A percentile compares a stretch with the other conserved stretches of the same genome.
These are phyloP conservation scores for Vulpes vulpes DNA, from an alignment of 2,113 vertebrate genomes.

Conservation along the genomic window DNA sequence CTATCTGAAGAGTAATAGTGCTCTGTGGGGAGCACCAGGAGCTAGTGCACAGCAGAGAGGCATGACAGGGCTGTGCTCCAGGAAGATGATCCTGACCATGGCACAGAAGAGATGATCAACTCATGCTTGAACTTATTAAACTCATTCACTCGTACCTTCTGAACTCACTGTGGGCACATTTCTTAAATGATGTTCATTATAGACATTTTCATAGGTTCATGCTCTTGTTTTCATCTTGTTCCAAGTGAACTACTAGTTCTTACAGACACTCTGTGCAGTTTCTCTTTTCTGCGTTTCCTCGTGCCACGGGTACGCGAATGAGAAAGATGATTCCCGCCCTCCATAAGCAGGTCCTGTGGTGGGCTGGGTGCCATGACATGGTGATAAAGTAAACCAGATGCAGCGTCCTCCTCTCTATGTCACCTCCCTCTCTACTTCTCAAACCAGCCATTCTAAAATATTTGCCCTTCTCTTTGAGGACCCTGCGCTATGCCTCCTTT, in stretches of 20 bases:
- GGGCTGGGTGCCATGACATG: accelerated
- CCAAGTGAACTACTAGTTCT: neutral
- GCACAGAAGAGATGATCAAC: neutral
- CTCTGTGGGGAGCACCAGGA: neutral
- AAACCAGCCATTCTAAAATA: neutral
- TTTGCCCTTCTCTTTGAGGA: neutral
- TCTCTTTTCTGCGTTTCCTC: neutral
- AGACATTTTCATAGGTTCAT: neutral
- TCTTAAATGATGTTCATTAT: neutral
- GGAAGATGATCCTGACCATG: neutral
- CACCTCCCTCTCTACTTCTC: neutral
- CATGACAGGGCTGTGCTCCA: neutral
- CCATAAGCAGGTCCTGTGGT: neutral
- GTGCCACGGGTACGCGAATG: neutral
- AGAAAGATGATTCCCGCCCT: neutral
- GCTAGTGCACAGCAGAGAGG: neutral
- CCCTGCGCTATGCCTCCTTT: neutral
- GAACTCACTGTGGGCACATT: too few species aligned
- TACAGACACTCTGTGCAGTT: neutral
- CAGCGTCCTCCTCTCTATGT: neutral
- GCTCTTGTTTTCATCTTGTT: neutral
- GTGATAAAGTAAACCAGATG: neutral
- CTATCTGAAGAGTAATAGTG: neutral
- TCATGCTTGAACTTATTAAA: neutral
- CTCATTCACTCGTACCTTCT: neutral